These are phyloP conservation scores for Druon quercuslanigerum DNA, from an alignment of 1,140 invertebrate species.

Conservation along the genomic window DNA sequence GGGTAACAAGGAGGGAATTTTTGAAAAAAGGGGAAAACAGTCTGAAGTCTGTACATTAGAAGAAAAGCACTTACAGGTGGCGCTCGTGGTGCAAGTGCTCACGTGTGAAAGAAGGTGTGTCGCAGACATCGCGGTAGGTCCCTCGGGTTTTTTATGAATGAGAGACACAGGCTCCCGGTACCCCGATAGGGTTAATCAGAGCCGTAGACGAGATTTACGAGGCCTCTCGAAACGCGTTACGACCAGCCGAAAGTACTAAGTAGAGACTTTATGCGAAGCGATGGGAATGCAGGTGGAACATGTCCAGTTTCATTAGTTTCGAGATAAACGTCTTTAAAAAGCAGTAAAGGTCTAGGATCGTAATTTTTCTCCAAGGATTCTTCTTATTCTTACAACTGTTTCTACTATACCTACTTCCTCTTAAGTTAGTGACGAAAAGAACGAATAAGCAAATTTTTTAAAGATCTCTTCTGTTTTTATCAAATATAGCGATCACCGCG, in stretches of 20 bases:
- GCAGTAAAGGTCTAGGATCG: background rate
- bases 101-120: constrained; percentile 26
- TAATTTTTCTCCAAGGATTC: background rate
- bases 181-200: constrained; percentile 63
- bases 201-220: constrained; percentile 60
- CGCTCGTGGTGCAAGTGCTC: constrained; percentile 2
- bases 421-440: background rate
- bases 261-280: constrained; percentile 19
- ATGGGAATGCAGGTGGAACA: constrained; percentile 24
- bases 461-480: no score
- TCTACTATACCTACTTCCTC: background rate
- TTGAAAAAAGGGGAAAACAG: no score
- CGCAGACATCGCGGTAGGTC: constrained; percentile 49
- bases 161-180: constrained; percentile 38
- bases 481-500: no score
- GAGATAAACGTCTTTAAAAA: constrained; percentile 2
- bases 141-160: constrained; percentile 44
- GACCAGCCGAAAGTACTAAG: constrained; percentile 25
- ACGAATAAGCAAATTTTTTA: no score
- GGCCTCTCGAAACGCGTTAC: constrained; percentile 34
- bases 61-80: background rate
- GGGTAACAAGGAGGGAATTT: no score
- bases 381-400: background rate
- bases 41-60: no score
- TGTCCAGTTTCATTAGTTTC: constrained; percentile 19